Conservation (phyloP, 2,113 vertebrate species). For the Stegostoma tigrinum region DNA sequence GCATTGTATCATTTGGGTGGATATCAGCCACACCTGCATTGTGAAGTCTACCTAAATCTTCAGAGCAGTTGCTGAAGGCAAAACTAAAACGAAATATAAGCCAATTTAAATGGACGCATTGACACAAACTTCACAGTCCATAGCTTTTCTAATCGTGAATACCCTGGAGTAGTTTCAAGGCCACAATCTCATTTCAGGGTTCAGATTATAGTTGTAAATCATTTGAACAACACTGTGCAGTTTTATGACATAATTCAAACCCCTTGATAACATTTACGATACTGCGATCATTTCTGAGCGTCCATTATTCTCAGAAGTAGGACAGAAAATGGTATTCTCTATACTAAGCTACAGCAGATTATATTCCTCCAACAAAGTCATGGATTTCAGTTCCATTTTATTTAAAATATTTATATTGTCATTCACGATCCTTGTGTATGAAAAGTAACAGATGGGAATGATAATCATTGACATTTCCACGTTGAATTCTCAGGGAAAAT, state of each 20-base stretch:
- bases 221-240: background rate
- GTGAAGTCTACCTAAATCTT: background rate
- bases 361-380: background rate
- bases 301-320: background rate
- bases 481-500: background rate
- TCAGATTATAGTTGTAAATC: conserved; percentile 14
- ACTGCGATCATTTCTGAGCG: background rate
- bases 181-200: conserved; percentile 17
- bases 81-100: background rate
- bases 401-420: conserved; percentile 15
- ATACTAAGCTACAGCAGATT: background rate
- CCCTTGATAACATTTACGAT: background rate
- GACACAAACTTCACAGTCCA: conserved; percentile 1
- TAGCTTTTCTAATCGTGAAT: background rate
- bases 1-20: background rate
- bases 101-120: background rate
- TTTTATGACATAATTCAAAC: background rate
- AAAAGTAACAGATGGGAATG: background rate
- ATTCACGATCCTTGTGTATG: background rate
- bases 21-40: background rate
- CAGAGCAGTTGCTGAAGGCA: background rate
- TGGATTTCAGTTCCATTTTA: background rate
- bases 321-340: background rate
- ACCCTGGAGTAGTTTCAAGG: conserved; percentile 4
- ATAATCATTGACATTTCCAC: background rate